These are phyloP conservation scores for Typhlichthys subterraneus DNA, from an alignment of 2,797 vertebrate genomes.

Conservation along the genomic window DNA sequence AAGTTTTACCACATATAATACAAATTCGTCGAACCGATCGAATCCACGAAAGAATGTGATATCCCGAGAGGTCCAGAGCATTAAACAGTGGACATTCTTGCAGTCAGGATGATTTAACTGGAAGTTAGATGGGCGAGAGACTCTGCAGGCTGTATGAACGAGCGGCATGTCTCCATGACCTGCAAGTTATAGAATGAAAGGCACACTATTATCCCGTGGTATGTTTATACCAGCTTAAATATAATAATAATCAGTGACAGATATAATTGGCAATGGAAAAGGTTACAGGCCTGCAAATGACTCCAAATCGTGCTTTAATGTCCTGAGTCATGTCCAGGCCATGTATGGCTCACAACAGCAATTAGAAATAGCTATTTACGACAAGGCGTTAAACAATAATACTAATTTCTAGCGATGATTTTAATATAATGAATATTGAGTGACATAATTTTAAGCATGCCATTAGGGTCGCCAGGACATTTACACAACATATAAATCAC, in stretches of 20 bases:
- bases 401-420: not conserved
- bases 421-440: too few relatives aligned
- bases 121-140: constrained; percentile 7
- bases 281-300: not conserved
- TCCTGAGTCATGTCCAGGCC: too few relatives aligned
- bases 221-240: not conserved
- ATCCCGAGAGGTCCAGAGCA: constrained; percentile 32
- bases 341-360: not conserved
- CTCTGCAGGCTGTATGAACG: constrained; percentile 36
- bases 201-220: not conserved
- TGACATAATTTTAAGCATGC: too few relatives aligned
- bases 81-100: constrained; percentile 1
- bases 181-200: constrained; percentile 27
- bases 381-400: not conserved
- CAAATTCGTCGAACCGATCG: not conserved
- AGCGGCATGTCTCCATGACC: constrained; percentile 57
- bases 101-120: constrained; percentile 11
- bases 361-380: not conserved
- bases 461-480: too few relatives aligned
- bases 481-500: too few relatives aligned
- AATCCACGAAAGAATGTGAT: constrained; percentile 35
- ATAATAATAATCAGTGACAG: constrained; percentile 13
- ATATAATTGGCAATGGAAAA: not conserved
- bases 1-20: not conserved
- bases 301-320: too few relatives aligned